phyloP scores from a whole-genome alignment of 2,888 invertebrate genomes.

The Caenorhabditis sp. region DNA sequence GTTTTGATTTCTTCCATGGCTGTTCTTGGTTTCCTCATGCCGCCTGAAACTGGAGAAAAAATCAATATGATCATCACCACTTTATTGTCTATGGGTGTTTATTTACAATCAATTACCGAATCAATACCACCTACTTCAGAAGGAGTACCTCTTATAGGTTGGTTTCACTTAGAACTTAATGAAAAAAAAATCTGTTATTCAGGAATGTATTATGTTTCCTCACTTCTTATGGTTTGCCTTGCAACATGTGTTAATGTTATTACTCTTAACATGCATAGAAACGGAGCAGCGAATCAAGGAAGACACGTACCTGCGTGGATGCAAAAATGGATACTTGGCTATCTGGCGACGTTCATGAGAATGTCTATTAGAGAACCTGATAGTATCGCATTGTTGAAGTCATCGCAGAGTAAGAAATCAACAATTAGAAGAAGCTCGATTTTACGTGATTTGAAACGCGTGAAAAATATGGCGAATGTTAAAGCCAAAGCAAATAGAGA shows the following conservation, averaged over 20 bases:
- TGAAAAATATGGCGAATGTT: constrained; percentile 66
- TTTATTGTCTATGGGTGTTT: constrained; percentile 76
- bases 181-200: constrained; percentile 22
- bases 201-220: constrained; percentile 76
- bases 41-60: constrained; percentile 75
- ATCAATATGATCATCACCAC: constrained; percentile 75
- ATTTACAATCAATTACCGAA: constrained; percentile 75
- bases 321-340: constrained; percentile 65
- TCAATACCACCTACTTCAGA: constrained; percentile 76
- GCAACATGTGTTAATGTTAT: constrained; percentile 79
- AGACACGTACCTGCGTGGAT: constrained; percentile 59
- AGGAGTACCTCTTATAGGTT: constrained; percentile 76
- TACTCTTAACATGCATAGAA: constrained; percentile 81
- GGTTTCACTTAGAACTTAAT: too few species aligned
- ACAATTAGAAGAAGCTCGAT: constrained; percentile 66
- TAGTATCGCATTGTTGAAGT: constrained; percentile 67
- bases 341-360: constrained; percentile 65
- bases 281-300: constrained; percentile 68
- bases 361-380: constrained; percentile 69
- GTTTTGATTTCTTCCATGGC: constrained; percentile 75
- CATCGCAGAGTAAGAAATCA: constrained; percentile 63
- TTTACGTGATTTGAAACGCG: constrained; percentile 65
- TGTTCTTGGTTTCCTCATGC: constrained; percentile 76
- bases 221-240: constrained; percentile 74
- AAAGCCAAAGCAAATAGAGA: constrained; percentile 37